A percentile compares a stretch with the other conserved stretches of the same genome.
Conservation (phyloP, 2,888 invertebrate species). For the Lathronympha strigana region DNA sequence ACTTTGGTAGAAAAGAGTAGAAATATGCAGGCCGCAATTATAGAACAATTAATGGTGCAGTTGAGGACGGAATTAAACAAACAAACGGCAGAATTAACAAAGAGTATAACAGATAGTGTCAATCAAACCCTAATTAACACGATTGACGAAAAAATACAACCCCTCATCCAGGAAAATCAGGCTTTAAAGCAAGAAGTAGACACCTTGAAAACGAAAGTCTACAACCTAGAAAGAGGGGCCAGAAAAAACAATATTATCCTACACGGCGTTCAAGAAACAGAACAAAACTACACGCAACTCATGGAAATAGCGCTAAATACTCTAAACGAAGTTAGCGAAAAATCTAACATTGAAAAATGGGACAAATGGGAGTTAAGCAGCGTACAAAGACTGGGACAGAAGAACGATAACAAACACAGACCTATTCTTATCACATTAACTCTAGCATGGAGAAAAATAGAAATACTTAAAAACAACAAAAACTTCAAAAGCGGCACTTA, state of each 20-base stretch:
- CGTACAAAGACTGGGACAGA: neutral
- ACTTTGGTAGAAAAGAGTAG: too few species aligned
- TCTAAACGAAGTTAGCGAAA: neutral
- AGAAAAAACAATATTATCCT: neutral
- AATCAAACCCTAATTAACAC: too few species aligned
- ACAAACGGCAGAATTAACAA: too few species aligned
- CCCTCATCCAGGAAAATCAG: too few species aligned
- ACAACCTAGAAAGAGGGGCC: neutral
- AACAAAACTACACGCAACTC: neutral
- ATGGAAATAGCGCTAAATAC: neutral
- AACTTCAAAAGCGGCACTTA: neutral
- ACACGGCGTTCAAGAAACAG: neutral
- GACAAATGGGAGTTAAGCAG: constrained; percentile 12
- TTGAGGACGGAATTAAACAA: too few species aligned
- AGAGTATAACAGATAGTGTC: too few species aligned
- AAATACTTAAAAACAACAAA: constrained; percentile 11
- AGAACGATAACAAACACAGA: neutral
- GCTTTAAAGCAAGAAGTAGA: constrained; percentile 42
- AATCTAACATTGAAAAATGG: neutral
- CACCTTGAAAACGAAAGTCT: constrained; percentile 21
- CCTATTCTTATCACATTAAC: constrained; percentile 1
- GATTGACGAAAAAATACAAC: too few species aligned
- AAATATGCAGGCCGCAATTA: too few species aligned
- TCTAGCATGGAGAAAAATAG: neutral
- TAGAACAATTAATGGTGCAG: too few species aligned